Percentiles rank a stretch among this genome's conserved stretches.
phyloP scores from a whole-genome alignment of 2,888 invertebrate genomes.

The Pristionchus exspectatus region DNA sequence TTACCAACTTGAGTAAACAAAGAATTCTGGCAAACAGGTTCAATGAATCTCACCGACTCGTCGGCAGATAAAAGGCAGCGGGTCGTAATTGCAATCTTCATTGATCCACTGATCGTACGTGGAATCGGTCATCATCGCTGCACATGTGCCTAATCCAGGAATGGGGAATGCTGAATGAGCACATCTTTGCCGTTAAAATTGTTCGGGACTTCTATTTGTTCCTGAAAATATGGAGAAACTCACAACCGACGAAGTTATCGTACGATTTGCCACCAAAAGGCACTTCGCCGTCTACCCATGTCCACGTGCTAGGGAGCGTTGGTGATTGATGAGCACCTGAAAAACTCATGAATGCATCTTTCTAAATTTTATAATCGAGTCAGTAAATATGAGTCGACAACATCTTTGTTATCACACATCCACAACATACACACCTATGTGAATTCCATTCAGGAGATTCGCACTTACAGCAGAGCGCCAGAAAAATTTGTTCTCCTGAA shows the following conservation, averaged over 20 bases:
- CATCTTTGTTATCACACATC: no score
- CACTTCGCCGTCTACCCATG: background rate
- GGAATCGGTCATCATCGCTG: background rate
- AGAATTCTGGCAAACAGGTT: no score
- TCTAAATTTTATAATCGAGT: background rate
- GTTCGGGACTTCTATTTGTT: background rate
- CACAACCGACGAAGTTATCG: background rate
- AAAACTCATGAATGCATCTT: background rate
- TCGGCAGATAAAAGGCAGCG: background rate
- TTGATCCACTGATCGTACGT: background rate
- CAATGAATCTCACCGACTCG: background rate
- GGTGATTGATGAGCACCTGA: background rate
- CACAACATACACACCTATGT: background rate
- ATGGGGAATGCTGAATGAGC: background rate
- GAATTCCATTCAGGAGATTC: background rate
- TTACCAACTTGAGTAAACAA: no score
- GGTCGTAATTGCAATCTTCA: background rate
- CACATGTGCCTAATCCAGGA: background rate
- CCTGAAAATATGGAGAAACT: background rate
- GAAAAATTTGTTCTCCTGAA: conserved; percentile 9
- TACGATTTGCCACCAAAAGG: background rate
- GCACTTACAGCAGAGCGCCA: background rate
- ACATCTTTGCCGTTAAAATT: background rate
- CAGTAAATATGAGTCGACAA: no score
- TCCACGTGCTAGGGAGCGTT: background rate